Evolutionary conservation across 2,888 invertebrate species (phyloP).

Genomic region (Stomorhina lunata): DNA sequence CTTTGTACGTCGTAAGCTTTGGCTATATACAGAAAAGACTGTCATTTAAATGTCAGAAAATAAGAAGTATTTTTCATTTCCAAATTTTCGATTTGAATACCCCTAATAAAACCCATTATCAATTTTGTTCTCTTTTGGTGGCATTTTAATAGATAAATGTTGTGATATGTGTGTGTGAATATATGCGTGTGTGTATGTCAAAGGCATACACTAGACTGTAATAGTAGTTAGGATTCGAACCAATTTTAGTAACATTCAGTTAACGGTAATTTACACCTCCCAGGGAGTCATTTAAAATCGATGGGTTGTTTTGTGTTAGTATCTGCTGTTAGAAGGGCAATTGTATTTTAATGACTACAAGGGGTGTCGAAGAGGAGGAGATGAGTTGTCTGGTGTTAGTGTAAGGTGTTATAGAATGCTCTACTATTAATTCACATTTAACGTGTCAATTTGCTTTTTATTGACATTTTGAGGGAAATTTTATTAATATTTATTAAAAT

Average conservation of each 20-base stretch:
- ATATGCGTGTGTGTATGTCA: neutral
- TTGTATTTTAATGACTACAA: too few species aligned
- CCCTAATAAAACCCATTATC: neutral
- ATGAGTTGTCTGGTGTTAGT: too few species aligned
- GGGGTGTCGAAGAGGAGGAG: too few species aligned
- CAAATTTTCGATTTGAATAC: too few species aligned
- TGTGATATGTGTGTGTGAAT: neutral
- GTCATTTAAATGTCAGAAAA: too few species aligned
- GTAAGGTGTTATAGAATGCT: constrained; percentile 13
- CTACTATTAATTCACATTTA: constrained; percentile 60
- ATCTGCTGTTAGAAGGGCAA: neutral
- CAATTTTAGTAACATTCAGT: constrained; percentile 27
- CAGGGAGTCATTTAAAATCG: constrained; percentile 39
- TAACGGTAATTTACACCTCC: constrained; percentile 29
- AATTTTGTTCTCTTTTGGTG: constrained; percentile 6
- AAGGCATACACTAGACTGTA: neutral
- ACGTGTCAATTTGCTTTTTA: constrained; percentile 52
- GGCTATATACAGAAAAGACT: too few species aligned
- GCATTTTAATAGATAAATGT: constrained; percentile 42
- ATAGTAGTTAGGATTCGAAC: too few species aligned
- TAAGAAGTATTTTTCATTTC: too few species aligned
- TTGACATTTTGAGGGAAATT: constrained; percentile 54
- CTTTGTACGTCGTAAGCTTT: too few species aligned
- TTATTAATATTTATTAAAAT: constrained; percentile 45
- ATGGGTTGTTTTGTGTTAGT: neutral